These are phyloP conservation scores for Thaumatotibia leucotreta DNA, from an alignment of 1,140 invertebrate species.

Conservation along the genomic window DNA sequence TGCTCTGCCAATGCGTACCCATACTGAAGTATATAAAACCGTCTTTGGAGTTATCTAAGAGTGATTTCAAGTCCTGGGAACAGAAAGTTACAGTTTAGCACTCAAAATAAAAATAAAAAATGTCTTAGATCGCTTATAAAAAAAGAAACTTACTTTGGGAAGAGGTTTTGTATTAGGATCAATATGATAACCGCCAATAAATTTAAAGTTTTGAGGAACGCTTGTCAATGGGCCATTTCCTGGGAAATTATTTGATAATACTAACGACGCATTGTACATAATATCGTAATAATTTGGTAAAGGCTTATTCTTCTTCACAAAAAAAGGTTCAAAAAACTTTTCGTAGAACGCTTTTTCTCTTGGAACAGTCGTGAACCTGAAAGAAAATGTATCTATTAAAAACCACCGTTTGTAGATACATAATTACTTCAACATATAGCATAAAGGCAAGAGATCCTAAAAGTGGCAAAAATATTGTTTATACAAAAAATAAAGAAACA, in stretches of 20 bases:
- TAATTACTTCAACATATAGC: too few species aligned
- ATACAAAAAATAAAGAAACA: too few species aligned
- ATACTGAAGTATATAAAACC: constrained; percentile 78
- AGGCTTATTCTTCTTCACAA: neutral
- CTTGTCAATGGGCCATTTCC: neutral
- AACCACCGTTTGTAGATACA: too few species aligned
- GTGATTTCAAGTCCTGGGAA: constrained; percentile 52
- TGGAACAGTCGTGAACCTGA: constrained; percentile 3
- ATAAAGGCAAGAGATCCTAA: too few species aligned
- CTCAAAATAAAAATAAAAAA: too few species aligned
- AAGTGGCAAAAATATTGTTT: too few species aligned
- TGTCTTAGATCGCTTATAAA: too few species aligned
- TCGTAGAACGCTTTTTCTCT: neutral
- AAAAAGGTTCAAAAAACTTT: neutral
- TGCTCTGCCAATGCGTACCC: constrained; percentile 75
- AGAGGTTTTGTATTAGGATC: constrained; percentile 24
- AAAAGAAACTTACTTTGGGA: constrained; percentile 24
- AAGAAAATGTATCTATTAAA: neutral
- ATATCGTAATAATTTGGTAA: constrained; percentile 12
- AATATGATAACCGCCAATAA: constrained; percentile 37
- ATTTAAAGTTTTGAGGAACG: constrained; percentile 33
- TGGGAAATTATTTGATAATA: constrained; percentile 5
- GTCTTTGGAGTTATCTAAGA: constrained; percentile 68
- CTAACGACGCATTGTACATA: constrained; percentile 14
- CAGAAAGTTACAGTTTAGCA: neutral